Evolutionary conservation across 2,113 vertebrate genomes (phyloP).

Genomic region (Solea senegalensis): DNA sequence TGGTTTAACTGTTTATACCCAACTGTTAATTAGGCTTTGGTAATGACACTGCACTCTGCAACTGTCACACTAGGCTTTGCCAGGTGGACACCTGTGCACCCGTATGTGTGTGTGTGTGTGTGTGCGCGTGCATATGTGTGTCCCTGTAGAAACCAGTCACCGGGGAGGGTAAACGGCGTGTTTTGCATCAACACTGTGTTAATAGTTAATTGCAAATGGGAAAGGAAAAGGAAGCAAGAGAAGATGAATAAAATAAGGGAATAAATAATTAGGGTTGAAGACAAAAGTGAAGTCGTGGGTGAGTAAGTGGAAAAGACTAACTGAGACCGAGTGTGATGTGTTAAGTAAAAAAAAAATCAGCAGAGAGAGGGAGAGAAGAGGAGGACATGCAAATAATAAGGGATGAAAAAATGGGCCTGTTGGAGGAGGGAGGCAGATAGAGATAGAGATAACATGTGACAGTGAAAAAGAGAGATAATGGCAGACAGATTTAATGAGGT

Average conservation of each 20-base stretch:
- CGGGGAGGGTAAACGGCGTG: constrained; percentile 12
- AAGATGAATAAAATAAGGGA: constrained; percentile 5
- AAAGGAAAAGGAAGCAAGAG: constrained; percentile 10
- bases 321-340: constrained; percentile 25
- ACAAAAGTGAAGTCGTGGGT: constrained; percentile 2
- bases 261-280: constrained; percentile 33
- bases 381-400: neutral
- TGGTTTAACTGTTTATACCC: constrained; percentile 11
- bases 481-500: constrained; percentile 71
- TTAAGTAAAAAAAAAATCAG: neutral
- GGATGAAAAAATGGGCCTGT: constrained; percentile 39
- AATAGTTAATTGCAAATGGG: constrained; percentile 43
- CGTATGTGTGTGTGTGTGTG: constrained; percentile 6
- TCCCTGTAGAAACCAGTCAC: constrained; percentile 26
- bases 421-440: constrained; percentile 46
- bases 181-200: constrained; percentile 8
- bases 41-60: constrained; percentile 22
- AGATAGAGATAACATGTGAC: constrained; percentile 59
- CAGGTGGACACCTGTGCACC: neutral
- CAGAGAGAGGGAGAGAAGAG: neutral
- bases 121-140: neutral
- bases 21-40: constrained; percentile 31
- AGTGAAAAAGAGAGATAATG: constrained; percentile 59
- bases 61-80: constrained; percentile 6
- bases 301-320: constrained; percentile 20